Base-by-base conservation (phyloP, 1,140 invertebrate genomes). In the Panulirus ornatus region DNA sequence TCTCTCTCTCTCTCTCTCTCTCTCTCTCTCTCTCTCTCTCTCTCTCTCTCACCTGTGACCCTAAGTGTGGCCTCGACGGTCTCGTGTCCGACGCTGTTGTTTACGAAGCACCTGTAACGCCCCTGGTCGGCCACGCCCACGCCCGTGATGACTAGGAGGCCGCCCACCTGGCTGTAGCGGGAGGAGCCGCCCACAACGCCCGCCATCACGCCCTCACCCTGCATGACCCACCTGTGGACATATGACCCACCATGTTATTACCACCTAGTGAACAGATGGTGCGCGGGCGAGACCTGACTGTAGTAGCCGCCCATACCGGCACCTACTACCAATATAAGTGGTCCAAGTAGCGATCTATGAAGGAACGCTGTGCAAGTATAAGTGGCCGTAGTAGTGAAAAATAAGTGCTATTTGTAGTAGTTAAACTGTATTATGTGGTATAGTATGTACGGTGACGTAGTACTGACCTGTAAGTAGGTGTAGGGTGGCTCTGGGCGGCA, bases 41-140 rank as follows among this genome's bases (percentile, higher is more conserved):
- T 0, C 82, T 11, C 19, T 8, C 70, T 47, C 70, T 47, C 84
- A 38, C 38, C 70, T 14, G 51, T 44, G 30, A 87, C 51, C 0
- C 16, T n/a, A 34, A 66, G 34, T 0, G 58, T 44, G 19, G 58
- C 82, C n/a, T 71, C 63, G 19, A 70, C 40, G 8, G 63, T 78
- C 38, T 76, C 84, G 40, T 76, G 73, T 8, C 54, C 58, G 3
- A 66, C 51, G 22, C 51, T 83, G 51, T 83, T 83, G 51, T 83
- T 63, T 0, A 83, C 79, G 58, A 83, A 83, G 79, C 79, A 83
- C 54, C 34, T 83, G 51, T 94, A 94, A 93, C 94, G 94, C 9
- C 94, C 94, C 70, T 93, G 93, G 91, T 94, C 94, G 1, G 76
- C 90, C 36, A 91, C 90, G 36, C 84, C 79, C 1, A 94, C 93